Percentiles rank a stretch among this genome's conserved stretches.
Conservation (phyloP, 2,113 vertebrate genomes). For the Gulo gulo region DNA sequence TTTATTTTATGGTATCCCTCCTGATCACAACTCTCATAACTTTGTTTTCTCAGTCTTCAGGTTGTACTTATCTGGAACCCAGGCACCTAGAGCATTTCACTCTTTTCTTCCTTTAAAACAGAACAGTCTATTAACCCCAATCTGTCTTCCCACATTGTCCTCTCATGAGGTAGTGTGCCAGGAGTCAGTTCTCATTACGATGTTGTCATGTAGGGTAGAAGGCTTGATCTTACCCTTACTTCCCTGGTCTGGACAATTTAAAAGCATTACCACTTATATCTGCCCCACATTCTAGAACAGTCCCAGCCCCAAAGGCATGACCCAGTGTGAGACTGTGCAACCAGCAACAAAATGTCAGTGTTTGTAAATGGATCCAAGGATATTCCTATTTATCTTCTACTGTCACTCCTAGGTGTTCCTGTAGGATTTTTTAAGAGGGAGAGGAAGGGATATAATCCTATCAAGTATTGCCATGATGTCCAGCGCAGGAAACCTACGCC, state of each 20-base stretch:
- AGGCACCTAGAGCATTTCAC: background rate
- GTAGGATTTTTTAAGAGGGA: background rate
- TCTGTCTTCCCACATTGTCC: background rate
- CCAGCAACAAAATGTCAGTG: background rate
- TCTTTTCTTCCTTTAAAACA: background rate
- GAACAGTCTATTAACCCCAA: background rate
- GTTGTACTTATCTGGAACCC: background rate
- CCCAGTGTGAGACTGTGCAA: background rate
- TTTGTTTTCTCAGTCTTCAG: background rate
- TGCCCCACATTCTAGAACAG: background rate
- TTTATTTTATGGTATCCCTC: background rate
- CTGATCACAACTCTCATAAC: background rate
- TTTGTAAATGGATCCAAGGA: background rate
- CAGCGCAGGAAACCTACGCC: background rate
- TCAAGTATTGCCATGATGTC: background rate
- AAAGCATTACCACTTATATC: background rate
- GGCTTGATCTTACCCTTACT: background rate
- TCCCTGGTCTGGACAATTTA: background rate
- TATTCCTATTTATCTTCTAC: background rate
- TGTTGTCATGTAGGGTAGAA: conserved; percentile 1
- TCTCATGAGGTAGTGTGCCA: background rate
- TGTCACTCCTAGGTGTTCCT: background rate
- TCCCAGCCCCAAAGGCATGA: background rate
- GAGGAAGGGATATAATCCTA: background rate
- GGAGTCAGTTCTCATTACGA: background rate